A percentile compares a stretch with the other conserved stretches of the same genome.
These are phyloP conservation scores for Druceiella hillmani DNA, from an alignment of 2,888 invertebrate genomes.

Conservation along the genomic window DNA sequence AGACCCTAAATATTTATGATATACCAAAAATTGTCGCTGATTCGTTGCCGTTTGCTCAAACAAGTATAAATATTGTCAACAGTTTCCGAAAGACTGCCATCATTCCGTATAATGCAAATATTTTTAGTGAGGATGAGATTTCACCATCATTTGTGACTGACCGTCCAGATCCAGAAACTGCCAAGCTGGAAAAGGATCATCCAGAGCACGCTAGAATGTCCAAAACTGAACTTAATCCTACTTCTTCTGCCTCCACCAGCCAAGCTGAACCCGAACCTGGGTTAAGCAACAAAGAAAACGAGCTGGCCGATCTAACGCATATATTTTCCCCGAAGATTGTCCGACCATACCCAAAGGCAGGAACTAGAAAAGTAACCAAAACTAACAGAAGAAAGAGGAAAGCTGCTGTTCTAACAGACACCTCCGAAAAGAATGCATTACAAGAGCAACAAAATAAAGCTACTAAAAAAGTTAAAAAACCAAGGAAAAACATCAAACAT, in stretches of 20 bases:
- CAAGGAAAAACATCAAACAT: no score
- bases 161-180: constrained; percentile 19
- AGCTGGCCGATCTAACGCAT: constrained; percentile 14
- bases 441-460: constrained; percentile 7
- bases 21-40: constrained; percentile 21
- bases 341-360: constrained; percentile 24
- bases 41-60: constrained; percentile 21
- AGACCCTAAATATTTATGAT: constrained; percentile 22
- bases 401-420: constrained; percentile 21
- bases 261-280: constrained; percentile 23
- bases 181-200: constrained; percentile 16
- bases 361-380: constrained; percentile 21
- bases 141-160: constrained; percentile 25
- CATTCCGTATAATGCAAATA: constrained; percentile 19
- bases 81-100: constrained; percentile 23
- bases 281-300: constrained; percentile 23
- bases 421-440: constrained; percentile 20
- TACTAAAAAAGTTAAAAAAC: no score
- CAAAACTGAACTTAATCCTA: constrained; percentile 15
- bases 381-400: constrained; percentile 22
- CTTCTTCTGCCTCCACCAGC: constrained; percentile 20
- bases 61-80: constrained; percentile 19
- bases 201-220: constrained; percentile 19
- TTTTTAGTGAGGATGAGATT: constrained; percentile 20
- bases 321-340: constrained; percentile 24